Conservation (phyloP, 2,888 invertebrate genomes). For the Caenorhabditis plicata region DNA sequence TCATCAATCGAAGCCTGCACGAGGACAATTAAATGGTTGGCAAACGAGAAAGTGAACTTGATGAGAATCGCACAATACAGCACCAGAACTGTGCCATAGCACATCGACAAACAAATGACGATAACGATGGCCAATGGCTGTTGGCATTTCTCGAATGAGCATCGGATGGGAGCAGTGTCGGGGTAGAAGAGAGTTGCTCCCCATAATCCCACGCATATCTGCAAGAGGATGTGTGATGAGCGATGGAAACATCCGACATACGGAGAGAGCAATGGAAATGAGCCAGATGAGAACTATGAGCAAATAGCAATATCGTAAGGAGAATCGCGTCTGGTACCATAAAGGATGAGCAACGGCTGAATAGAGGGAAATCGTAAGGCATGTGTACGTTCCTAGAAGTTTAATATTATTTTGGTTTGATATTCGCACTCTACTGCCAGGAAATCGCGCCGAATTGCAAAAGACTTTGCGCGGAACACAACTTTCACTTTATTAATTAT, state of each 20-base stretch:
- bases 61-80: slow-evolving; percentile 23
- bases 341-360: slow-evolving; percentile 57
- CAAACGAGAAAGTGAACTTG: slow-evolving; percentile 7
- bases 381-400: slow-evolving; percentile 52
- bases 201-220: slow-evolving; percentile 55
- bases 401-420: too few species aligned
- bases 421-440: too few species aligned
- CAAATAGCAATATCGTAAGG: slow-evolving; percentile 44
- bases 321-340: slow-evolving; percentile 46
- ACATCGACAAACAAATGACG: slow-evolving; percentile 43
- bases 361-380: slow-evolving; percentile 53
- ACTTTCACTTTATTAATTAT: too few species aligned
- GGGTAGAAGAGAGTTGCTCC: slow-evolving; percentile 58
- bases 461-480: too few species aligned
- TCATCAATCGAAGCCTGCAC: slow-evolving; percentile 11
- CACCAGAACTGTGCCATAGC: slow-evolving; percentile 48
- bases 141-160: slow-evolving; percentile 50
- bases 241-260: slow-evolving; percentile 13
- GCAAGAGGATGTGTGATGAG: slow-evolving; percentile 8
- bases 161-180: slow-evolving; percentile 55
- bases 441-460: too few species aligned
- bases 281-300: slow-evolving; percentile 53
- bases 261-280: slow-evolving; percentile 45
- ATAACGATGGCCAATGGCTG: slow-evolving; percentile 52
- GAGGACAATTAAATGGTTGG: too few species aligned